Evolutionary conservation across 2,797 vertebrate genomes (phyloP), one percentile per base, ranked within the genome.

Genomic region (Lepilemur ruficaudatus): DNA sequence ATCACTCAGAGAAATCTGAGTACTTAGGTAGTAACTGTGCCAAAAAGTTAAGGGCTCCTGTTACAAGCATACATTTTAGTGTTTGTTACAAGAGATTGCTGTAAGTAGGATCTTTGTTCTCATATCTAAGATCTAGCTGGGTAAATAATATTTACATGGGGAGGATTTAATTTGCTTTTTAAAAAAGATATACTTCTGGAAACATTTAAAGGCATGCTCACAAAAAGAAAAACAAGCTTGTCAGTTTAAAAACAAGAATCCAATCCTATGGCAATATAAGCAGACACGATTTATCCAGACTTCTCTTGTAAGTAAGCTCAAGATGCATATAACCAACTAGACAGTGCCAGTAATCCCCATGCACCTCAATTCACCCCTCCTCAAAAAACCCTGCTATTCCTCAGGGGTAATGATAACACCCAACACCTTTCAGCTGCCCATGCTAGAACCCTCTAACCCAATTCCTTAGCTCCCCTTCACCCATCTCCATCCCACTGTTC

Each of bases 61-160:
- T 93, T 91, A 91, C 41, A 91, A 84, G 91, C 79, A 94, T 46
- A 89, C 41, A 61, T 75, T 79, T 76, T 28, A 94, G 32, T 38
- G 67, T 91, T 96, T 90, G 95, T 94, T 94, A 94, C 76, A 94
- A 95, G 67, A 95, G 38, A 82, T 63, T 92, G 92, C 72, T 91
- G 63, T 94, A 65, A 89, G 89, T 83, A 91, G 52, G 69, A 90
- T 55, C 79, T 97, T 46, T 94, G 95, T 96, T 97, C 86, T 94
- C 25, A 3, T 75, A 90, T 95, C 83, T 96, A 83, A 72, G 89
- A 92, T 73, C 70, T 61, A 76, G n/a, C 52, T 93, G 30, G 72
- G 87, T 92, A 96, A 95, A 91, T 82, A 95, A 85, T 89, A 92
- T 79, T 96, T 93, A 93, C 67, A 88, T 15, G 48, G 25, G 23